These are phyloP conservation scores for Vicugna pacos DNA, from an alignment of 2,113 vertebrate species.

Conservation along the genomic window DNA sequence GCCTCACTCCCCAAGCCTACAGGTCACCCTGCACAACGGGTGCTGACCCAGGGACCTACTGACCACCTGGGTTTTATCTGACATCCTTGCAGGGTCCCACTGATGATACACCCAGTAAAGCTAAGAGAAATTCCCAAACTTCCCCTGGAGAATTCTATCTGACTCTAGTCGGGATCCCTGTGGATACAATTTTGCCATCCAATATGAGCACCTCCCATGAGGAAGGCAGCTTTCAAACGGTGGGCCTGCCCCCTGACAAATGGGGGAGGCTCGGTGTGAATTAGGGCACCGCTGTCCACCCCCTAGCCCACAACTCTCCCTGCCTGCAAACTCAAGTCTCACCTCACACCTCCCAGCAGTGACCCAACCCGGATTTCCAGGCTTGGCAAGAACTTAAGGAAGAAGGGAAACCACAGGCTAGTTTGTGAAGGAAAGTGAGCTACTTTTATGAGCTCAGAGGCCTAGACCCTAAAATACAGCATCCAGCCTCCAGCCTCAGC, in stretches of 20 bases:
- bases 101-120: neutral
- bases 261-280: neutral
- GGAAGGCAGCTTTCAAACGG: neutral
- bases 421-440: neutral
- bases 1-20: neutral
- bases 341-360: neutral
- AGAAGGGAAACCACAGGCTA: neutral
- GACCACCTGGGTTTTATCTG: neutral
- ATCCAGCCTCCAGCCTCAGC: neutral
- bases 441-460: neutral
- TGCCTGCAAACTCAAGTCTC: neutral
- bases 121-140: neutral
- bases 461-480: neutral
- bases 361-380: neutral
- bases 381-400: neutral
- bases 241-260: neutral
- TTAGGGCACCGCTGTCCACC: neutral
- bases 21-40: neutral
- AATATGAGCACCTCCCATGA: rapidly evolving
- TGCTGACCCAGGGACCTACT: neutral
- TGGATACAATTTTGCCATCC: neutral
- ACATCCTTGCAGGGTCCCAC: neutral
- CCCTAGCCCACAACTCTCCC: neutral
- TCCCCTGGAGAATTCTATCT: neutral
- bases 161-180: neutral